Base-by-base conservation (phyloP, 1,140 invertebrate species). In the Manduca sexta region DNA sequence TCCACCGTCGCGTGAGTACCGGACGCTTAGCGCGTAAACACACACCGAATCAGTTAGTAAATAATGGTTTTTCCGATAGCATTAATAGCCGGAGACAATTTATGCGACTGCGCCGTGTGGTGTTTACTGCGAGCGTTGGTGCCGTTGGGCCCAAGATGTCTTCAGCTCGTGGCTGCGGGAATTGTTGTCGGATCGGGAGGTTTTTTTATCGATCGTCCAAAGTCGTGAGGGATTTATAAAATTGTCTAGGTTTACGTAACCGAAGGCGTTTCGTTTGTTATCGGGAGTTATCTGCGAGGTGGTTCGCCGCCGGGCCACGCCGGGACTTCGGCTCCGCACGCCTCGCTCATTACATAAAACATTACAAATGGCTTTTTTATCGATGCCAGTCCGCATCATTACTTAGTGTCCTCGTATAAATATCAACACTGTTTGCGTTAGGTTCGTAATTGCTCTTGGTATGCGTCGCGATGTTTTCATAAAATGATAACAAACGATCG, bases 191-290 rank as follows among this genome's bases (percentile, higher is more conserved):
- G n/a, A n/a, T 52, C 45, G 60, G 52, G 49, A 60, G 55, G 45
- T 70, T 69, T 69, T 64, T 64, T 51, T 69, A 78, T 81, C 71
- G 77, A 78, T 76, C 66, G 63, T 62, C 44, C 35, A 39, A 54
- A 56, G 45, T 55, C 62, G 50, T 58, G 52, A 54, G 53, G 51
- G 61, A 60, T 60, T 69, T 68, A 74, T 74, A 66, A 77, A 74
- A 64, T 70, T 59, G 51, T 62, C 45, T 59, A 34, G 61, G 71
- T 80, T 80, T 80, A 80, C 74, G 76, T 76, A 76, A 80, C 59
- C 66, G 63, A 60, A 65, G 67, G 66, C 63, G 52, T 45, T 54
- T 57, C 43, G 62, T 59, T 69, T 74, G 64, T 69, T 74, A 58
- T 60, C 58, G 45, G 45, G 46, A 57, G 33, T 53, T 63, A 65